Evolutionary conservation across 1,140 invertebrate species (phyloP), one percentile per base, ranked within the genome.

Genomic region (Phocides pigmalion): DNA sequence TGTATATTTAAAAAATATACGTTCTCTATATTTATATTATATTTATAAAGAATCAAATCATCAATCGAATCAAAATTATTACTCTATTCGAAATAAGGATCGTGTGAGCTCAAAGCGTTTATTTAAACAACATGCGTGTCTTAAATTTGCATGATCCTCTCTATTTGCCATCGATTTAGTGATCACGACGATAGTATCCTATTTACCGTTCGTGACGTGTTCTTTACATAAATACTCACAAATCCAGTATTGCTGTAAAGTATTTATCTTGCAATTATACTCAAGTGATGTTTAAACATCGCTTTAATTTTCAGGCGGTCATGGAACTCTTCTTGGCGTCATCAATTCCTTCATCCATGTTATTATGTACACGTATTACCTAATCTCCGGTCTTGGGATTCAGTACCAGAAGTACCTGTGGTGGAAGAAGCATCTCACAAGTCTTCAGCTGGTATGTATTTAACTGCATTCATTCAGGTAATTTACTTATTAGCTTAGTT

Each of bases 351-450:
- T 96, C 71, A 95, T 98, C 51, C 97, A 98, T 76, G 89, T 96
- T 72, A 91, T 98, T 19, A 98, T 98, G 97, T 98, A 98, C 85
- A 93, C 94, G 0, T 98, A 98, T 84, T 98, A 98, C 85, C 92
- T 97, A 66, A 88, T 98, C 50, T 94, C 97, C 9, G 97, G 97
- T 0, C 93, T 98, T 66, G 97, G 97, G 42, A 97, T 97, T 0
- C 92, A 94, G 42, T 93, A 97, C 72, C 96, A 97, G 82, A 97
- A 96, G 53, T 98, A 96, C 79, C 91, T 98, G 4, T 98, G 97
- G 97, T 98, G 98, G 97, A 98, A 98, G 92, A 97, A 95, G 78
- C 98, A 98, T 79, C 88, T 98, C 35, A 98, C 98, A 0, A 93
- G 94, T 1, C 84, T 98, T 66, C 98, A 98, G 89, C 95, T 98